A percentile compares a stretch with the other conserved stretches of the same genome.
Evolutionary conservation across 2,797 vertebrate species (phyloP).

Genomic region (Platyrinchus mystaceus): DNA sequence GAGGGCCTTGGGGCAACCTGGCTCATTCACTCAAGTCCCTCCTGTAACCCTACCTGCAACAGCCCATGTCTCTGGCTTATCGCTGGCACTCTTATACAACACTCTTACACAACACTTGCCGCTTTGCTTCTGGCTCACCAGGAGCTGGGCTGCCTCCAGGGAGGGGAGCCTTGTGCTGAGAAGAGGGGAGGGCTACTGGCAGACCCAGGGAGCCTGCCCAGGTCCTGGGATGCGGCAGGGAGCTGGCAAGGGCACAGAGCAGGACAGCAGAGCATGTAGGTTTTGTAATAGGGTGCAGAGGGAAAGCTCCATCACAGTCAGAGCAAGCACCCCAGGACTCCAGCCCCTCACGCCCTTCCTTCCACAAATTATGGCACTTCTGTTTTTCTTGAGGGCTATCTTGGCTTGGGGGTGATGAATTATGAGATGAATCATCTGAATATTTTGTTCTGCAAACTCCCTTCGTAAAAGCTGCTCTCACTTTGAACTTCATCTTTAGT

Average conservation of each 20-base stretch:
- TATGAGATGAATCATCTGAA: neutral
- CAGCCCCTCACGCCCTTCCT: neutral
- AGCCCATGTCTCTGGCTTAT: neutral
- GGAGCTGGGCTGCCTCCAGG: neutral
- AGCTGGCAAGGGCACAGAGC: fast-evolving
- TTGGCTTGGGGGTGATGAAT: neutral
- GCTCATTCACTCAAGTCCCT: neutral
- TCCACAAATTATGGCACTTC: neutral
- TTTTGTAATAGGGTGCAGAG: fast-evolving
- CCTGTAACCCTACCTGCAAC: neutral
- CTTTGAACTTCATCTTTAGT: neutral
- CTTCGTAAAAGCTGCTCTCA: neutral
- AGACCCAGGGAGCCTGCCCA: fast-evolving
- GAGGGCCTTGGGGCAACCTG: neutral
- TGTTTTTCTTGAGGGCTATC: neutral
- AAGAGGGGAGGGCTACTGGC: neutral
- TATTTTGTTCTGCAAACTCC: neutral
- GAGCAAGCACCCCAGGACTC: fast-evolving
- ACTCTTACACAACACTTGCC: neutral
- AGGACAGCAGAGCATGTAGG: fast-evolving
- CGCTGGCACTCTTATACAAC: neutral
- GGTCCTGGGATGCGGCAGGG: neutral
- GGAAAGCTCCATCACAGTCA: neutral
- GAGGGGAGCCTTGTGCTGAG: neutral
- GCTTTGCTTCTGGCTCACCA: fast-evolving